Base-by-base conservation (phyloP, 2,888 invertebrate genomes). In the Tridacna gigas region DNA sequence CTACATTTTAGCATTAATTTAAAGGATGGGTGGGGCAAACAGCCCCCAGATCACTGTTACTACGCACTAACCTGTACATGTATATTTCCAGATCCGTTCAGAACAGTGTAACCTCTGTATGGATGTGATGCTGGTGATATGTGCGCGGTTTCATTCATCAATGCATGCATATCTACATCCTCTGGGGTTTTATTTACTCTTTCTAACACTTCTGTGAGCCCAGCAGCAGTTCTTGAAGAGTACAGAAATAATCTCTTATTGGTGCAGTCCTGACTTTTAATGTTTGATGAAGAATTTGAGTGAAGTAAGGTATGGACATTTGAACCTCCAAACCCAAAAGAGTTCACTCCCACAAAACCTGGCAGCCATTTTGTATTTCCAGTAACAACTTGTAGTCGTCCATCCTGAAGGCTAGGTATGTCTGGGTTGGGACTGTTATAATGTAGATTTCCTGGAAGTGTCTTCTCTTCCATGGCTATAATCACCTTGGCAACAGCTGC, bases 251-350 rank as follows among this genome's bases (percentile, higher is more conserved):
- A 95, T 88, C 97, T 96, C 7, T 97, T 97, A 61, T 60, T 74
- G 60, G 56, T 15, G 71, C 80, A 83, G 22, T 56, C 56, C 63
- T 63, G 2, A 47, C n/a, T 12, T 26, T 61, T 22, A 45, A 74
- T 37, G 37, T 37, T 37, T 37, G 37, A 37, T 7, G 37, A 37
- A 2, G 37, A 37, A 37, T 37, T 37, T 11, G 98, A 97, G 94
- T 90, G 89, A 15, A 95, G 88, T 20, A 95, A 74, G 5, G 93
- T 90, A 88, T 95, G 95, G 5, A 95, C 95, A 89, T 95, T 95
- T 45, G 95, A 94, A 78, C 99, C 99, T 86, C 99, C 99, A 95
- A 99, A 99, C 25, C 99, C 99, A 95, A 99, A 99, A 13, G 99
- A 99, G 95, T 99, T 99, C 48, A 99, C 95, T 28, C 97, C 99